phyloP scores from a whole-genome alignment of 1,140 invertebrate genomes.

The Paraescarpia echinospica region DNA sequence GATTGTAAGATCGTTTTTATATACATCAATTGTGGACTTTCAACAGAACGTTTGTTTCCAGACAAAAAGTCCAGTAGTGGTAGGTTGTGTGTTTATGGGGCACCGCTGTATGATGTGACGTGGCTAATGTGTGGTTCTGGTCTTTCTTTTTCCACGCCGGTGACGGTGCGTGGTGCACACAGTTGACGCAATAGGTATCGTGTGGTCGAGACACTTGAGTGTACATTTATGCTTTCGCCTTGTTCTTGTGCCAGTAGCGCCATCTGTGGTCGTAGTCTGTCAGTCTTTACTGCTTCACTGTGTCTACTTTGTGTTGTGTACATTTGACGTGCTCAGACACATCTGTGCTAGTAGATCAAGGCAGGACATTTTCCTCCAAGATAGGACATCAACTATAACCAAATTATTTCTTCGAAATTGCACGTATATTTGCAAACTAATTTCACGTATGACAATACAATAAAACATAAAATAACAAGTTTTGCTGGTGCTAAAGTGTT shows the following conservation, averaged over 20 bases:
- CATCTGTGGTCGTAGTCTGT: background rate
- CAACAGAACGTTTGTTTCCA: slow-evolving; percentile 15
- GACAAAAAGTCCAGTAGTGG: slow-evolving; percentile 19
- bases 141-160: background rate
- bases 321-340: background rate
- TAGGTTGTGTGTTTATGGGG: background rate
- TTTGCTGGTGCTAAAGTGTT: too few relatives aligned
- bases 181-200: background rate
- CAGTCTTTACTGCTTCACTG: background rate
- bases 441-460: too few relatives aligned
- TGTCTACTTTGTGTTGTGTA: background rate
- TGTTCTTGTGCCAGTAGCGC: background rate
- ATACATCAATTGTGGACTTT: slow-evolving; percentile 16
- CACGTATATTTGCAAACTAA: too few relatives aligned
- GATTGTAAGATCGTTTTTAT: too few relatives aligned
- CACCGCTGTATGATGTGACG: background rate
- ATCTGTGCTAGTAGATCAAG: too few relatives aligned
- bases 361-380: too few relatives aligned
- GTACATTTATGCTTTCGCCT: background rate
- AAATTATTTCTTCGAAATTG: too few relatives aligned
- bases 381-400: too few relatives aligned
- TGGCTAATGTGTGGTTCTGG: background rate
- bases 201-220: background rate
- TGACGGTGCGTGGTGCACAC: background rate
- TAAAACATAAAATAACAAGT: too few relatives aligned